These are phyloP conservation scores for Neoaliturus tenellus DNA, from an alignment of 2,888 invertebrate species.

Conservation along the genomic window DNA sequence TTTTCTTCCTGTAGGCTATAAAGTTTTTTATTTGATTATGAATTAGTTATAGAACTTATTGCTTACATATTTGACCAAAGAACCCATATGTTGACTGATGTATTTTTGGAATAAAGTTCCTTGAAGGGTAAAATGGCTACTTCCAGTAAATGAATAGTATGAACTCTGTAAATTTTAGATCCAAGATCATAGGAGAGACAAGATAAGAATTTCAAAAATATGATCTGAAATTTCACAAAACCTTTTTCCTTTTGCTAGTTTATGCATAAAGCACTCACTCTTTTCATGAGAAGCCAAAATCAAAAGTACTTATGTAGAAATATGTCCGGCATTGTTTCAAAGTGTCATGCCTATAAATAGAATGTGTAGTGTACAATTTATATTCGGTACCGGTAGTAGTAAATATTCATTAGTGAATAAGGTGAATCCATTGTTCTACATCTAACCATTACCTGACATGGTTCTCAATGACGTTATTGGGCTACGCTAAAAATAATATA, in stretches of 20 bases:
- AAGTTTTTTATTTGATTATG: too few species aligned
- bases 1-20: too few species aligned
- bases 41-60: too few species aligned
- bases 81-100: too few species aligned
- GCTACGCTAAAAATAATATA: background rate
- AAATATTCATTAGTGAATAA: conserved; percentile 13
- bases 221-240: background rate
- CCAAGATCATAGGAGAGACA: background rate
- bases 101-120: too few species aligned
- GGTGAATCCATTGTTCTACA: conserved; percentile 10
- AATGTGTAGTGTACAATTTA: background rate
- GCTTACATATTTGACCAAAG: too few species aligned
- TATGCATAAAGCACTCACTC: background rate
- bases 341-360: background rate
- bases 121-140: too few species aligned
- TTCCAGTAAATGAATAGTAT: too few species aligned
- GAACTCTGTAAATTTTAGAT: too few species aligned
- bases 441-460: background rate
- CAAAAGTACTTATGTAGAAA: too few species aligned
- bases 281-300: background rate
- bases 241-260: background rate
- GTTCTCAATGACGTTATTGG: background rate
- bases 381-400: background rate
- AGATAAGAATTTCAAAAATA: background rate
- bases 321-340: too few species aligned